phyloP scores from a whole-genome alignment of 2,113 vertebrate genomes.

The Chelonoidis abingdonii region DNA sequence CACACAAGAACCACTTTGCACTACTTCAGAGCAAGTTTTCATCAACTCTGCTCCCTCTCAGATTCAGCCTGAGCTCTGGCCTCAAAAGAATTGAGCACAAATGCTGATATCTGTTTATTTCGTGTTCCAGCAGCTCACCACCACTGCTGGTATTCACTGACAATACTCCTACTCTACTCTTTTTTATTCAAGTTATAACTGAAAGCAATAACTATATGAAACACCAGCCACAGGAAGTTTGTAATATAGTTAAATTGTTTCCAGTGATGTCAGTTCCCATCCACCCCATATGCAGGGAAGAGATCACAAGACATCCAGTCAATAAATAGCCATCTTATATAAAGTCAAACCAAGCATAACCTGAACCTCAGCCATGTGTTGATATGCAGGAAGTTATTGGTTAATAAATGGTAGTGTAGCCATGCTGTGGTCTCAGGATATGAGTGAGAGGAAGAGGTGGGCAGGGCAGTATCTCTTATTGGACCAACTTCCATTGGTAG shows the following conservation, averaged over 20 bases:
- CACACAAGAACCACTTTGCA: not conserved
- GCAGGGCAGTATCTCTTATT: too few relatives aligned
- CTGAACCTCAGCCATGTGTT: not conserved
- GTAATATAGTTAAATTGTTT: not conserved
- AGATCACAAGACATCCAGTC: fast-evolving
- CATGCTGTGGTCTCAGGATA: too few relatives aligned
- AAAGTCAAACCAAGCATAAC: not conserved
- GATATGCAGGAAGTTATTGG: too few relatives aligned
- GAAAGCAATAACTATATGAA: not conserved
- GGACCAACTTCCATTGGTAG: too few relatives aligned
- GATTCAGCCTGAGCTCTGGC: not conserved
- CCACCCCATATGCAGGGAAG: not conserved
- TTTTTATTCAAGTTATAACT: not conserved
- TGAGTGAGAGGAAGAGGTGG: too few relatives aligned
- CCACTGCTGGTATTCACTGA: not conserved
- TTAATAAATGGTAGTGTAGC: too few relatives aligned
- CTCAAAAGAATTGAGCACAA: not conserved
- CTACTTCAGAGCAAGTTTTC: not conserved
- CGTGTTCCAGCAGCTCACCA: not conserved
- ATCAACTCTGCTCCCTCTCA: not conserved
- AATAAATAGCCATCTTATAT: fast-evolving
- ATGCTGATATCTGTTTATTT: not conserved
- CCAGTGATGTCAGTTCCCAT: not conserved
- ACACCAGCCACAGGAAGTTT: not conserved
- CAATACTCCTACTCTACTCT: not conserved